Base-by-base conservation (phyloP, 1,140 invertebrate genomes). In the Teleopsis dalmanni region DNA sequence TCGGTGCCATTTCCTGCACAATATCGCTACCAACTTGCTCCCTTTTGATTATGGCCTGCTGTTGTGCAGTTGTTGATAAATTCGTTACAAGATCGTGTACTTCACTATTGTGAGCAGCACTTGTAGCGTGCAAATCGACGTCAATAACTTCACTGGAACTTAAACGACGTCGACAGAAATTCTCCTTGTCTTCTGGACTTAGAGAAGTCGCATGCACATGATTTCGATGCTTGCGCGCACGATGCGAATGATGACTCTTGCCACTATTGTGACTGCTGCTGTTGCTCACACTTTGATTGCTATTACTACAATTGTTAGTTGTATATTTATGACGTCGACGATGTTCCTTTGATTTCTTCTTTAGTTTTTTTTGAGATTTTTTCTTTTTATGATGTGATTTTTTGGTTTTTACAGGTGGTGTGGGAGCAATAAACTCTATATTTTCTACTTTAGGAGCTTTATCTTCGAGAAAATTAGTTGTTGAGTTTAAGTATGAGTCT, bases 151-250 rank as follows among this genome's bases (percentile, higher is more conserved):
- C 33, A 6, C 19, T 26, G 26, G 42, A 16, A 44, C 42, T 21
- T 33, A 27, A 44, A 27, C 42, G 9, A 44, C 29, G 19, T 16
- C 49, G 49, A 29, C 65, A 68, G 40, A 65, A 68, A 45, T 68
- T 68, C 55, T 68, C 65, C 52, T 68, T 68, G 38, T 68, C 65
- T 52, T 68, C 65, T 23, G 65, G 60, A 57, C 62, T 64, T 40
- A 68, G 49, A 34, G 65, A 65, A 26, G 44, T 40, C 33, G 37
- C 51, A 43, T 59, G 57, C 13, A 43, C 29, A 25, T 49, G 34
- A 27, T 45, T 37, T 4, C 16, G 43, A 38, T 37, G 22, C 4
- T 29, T 27, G 23, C 6, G 21, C 16, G 37, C 6, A 2, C n/a
- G 21, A 40, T 40, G 10, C 13, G 26, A 44, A 35, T n/a, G 11